Percentiles rank a stretch among this genome's conserved stretches.
Conservation (phyloP, 2,797 vertebrate genomes). For the Characodon lateralis region DNA sequence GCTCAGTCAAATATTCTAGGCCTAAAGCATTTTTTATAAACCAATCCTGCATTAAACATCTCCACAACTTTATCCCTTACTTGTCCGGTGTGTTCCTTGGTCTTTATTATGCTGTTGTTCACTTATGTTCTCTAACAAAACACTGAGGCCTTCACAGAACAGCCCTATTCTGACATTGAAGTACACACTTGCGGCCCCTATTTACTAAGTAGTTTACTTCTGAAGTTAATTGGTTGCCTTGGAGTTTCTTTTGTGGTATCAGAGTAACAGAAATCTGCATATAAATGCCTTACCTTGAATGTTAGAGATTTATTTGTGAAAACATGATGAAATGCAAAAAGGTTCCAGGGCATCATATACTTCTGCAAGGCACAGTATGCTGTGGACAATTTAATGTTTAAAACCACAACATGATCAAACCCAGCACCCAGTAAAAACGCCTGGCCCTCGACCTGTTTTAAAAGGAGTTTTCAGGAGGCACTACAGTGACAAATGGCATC, state of each 20-base stretch:
- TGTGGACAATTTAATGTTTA: not conserved
- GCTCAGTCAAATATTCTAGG: not conserved
- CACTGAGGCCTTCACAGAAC: not conserved
- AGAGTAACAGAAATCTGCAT: not conserved
- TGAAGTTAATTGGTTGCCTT: not conserved
- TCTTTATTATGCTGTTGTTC: not conserved
- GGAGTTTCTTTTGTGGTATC: not conserved
- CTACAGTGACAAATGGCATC: slow-evolving; percentile 62
- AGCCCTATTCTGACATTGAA: not conserved
- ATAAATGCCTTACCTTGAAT: not conserved
- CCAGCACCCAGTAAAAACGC: slow-evolving; percentile 30
- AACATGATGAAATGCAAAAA: not conserved
- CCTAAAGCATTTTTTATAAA: not conserved
- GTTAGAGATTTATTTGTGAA: not conserved
- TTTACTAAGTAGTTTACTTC: not conserved
- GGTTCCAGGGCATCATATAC: too few species aligned
- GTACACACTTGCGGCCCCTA: not conserved
- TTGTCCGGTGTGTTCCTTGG: not conserved
- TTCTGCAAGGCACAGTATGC: not conserved
- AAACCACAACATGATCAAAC: slow-evolving; percentile 33
- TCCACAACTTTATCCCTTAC: not conserved
- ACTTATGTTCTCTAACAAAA: not conserved
- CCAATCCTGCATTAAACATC: not conserved
- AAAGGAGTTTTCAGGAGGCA: slow-evolving; percentile 54
- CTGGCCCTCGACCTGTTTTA: slow-evolving; percentile 35